A percentile compares a stretch with the other conserved stretches of the same genome.
Conservation (phyloP, 1,140 invertebrate species). For the Grapholita molesta region DNA sequence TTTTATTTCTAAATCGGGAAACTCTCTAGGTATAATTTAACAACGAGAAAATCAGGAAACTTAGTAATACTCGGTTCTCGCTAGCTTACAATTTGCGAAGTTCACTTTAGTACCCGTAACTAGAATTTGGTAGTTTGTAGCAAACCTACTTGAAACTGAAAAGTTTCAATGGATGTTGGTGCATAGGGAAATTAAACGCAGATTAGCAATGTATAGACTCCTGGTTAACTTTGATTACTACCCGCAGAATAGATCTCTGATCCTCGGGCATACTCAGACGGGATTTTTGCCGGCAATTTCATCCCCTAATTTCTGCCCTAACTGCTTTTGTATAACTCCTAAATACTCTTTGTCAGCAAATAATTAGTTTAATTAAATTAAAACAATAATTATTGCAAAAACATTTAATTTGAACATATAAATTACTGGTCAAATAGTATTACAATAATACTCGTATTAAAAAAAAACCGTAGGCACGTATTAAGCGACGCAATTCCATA, state of each 20-base stretch:
- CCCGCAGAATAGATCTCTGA: not conserved
- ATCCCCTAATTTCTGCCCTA: too few relatives aligned
- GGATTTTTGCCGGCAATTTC: too few relatives aligned
- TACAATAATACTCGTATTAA: too few relatives aligned
- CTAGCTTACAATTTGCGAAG: conserved; percentile 13
- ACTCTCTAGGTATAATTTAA: conserved; percentile 2
- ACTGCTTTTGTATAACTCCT: too few relatives aligned
- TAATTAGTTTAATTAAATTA: too few relatives aligned
- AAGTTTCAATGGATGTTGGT: conserved; percentile 12
- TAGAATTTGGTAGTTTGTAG: conserved; percentile 14
- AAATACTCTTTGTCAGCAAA: too few relatives aligned
- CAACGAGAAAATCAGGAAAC: conserved; percentile 10
- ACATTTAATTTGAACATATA: too few relatives aligned
- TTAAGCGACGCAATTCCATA: too few relatives aligned
- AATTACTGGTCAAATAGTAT: too few relatives aligned
- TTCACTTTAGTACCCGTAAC: not conserved
- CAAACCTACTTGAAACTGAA: conserved; percentile 15
- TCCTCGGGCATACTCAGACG: not conserved
- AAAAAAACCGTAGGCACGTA: too few relatives aligned
- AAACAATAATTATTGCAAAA: too few relatives aligned
- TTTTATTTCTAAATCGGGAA: conserved; percentile 14
- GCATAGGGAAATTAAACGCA: conserved; percentile 6
- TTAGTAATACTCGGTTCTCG: conserved; percentile 8
- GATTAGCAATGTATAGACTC: conserved; percentile 2
- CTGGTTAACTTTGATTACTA: not conserved